A percentile compares a stretch with the other conserved stretches of the same genome.
Evolutionary conservation across 2,797 vertebrate genomes (phyloP).

Genomic region (Arnoldichthys spilopterus): DNA sequence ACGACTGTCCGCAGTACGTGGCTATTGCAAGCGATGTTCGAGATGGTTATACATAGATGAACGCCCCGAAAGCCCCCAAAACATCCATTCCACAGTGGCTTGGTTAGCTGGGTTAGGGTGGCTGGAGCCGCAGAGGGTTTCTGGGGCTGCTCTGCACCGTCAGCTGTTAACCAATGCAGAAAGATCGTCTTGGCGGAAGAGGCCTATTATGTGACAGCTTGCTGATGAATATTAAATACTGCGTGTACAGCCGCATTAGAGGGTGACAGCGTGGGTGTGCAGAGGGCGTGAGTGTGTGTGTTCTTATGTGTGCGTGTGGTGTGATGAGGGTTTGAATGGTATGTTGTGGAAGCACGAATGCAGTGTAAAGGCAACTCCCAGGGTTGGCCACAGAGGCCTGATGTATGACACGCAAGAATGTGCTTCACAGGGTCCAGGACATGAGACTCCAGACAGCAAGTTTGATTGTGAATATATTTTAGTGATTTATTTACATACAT

Average conservation of each 20-base stretch:
- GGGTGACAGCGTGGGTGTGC: constrained; percentile 50
- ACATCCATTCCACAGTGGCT: constrained; percentile 57
- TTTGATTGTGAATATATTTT: constrained; percentile 7
- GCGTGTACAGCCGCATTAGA: constrained; percentile 55
- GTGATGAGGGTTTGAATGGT: constrained; percentile 38
- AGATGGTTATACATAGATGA: constrained; percentile 58
- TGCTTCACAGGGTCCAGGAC: neutral
- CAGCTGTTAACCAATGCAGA: constrained; percentile 66
- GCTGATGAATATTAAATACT: constrained; percentile 76
- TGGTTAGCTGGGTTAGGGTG: constrained; percentile 45
- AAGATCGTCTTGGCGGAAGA: constrained; percentile 64
- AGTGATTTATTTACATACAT: constrained; percentile 30
- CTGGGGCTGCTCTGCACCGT: constrained; percentile 62
- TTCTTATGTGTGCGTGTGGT: constrained; percentile 12
- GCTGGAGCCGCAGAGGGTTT: constrained; percentile 34
- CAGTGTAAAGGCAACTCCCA: constrained; percentile 30
- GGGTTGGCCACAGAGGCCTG: constrained; percentile 15
- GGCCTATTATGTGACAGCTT: constrained; percentile 76
- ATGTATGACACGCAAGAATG: constrained; percentile 8
- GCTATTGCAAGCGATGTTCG: constrained; percentile 48
- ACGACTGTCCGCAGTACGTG: constrained; percentile 60
- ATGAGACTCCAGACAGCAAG: neutral
- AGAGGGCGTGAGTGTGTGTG: constrained; percentile 49
- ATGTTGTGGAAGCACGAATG: constrained; percentile 21
- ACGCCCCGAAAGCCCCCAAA: constrained; percentile 57